A percentile compares a stretch with the other conserved stretches of the same genome.
Evolutionary conservation across 1,140 invertebrate genomes (phyloP).

Genomic region (Lepidurus arcticus): DNA sequence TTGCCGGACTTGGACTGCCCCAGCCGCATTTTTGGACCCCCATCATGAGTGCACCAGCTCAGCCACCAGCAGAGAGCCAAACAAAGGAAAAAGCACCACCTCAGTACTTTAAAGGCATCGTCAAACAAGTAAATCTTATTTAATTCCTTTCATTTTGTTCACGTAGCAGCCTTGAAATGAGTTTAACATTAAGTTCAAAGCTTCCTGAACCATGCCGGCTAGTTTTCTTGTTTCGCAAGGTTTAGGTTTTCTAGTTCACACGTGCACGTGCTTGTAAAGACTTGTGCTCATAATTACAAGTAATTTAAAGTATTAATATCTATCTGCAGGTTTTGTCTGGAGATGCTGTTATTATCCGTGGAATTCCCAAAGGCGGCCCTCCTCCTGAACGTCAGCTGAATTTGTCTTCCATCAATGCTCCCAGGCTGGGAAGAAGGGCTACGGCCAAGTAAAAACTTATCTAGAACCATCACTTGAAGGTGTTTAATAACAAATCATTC

Average conservation of each 20-base stretch:
- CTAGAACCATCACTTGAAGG: constrained; percentile 37
- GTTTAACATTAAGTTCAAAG: not conserved
- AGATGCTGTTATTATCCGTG: constrained; percentile 81
- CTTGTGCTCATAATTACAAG: not conserved
- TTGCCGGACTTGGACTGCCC: not conserved
- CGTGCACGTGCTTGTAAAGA: not conserved
- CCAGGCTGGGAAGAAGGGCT: constrained; percentile 74
- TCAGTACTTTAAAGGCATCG: constrained; percentile 45
- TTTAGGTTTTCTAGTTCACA: not conserved
- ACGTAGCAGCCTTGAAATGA: constrained; percentile 28
- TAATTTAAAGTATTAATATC: not conserved
- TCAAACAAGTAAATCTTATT: constrained; percentile 51
- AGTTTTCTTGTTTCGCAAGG: not conserved
- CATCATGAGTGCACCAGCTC: constrained; percentile 32
- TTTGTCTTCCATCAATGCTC: constrained; percentile 84
- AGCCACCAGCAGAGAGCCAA: constrained; percentile 24
- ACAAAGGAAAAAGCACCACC: constrained; percentile 32
- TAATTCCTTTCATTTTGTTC: not conserved
- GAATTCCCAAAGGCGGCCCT: constrained; percentile 63
- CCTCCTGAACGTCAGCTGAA: constrained; percentile 85
- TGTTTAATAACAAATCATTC: not conserved
- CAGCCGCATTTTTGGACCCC: not conserved
- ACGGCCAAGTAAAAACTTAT: constrained; percentile 52
- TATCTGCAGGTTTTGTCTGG: constrained; percentile 72
- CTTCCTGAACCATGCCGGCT: not conserved